Conservation (phyloP, 2,113 vertebrate genomes). For the Campylorhamphus procurvoides region DNA sequence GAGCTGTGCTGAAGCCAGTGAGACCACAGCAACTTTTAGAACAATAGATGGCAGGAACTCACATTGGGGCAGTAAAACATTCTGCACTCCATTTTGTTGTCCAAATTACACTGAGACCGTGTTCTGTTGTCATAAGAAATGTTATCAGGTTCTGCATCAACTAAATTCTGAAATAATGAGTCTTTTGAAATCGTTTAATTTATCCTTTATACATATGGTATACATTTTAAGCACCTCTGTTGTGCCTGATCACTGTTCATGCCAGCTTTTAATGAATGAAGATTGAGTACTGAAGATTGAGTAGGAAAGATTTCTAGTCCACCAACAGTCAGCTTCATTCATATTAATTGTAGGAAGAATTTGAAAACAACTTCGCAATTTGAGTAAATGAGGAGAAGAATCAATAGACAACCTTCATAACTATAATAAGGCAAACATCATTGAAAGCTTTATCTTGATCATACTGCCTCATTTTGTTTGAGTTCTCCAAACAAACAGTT, state of each 20-base stretch:
- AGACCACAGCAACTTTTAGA: neutral
- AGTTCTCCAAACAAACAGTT: constrained; percentile 23
- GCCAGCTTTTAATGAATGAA: neutral
- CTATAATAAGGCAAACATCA: constrained; percentile 41
- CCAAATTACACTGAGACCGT: neutral
- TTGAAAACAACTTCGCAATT: constrained; percentile 53
- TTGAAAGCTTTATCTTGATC: constrained; percentile 50
- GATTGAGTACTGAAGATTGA: constrained; percentile 1
- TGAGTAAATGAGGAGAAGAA: constrained; percentile 46
- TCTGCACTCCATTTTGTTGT: neutral
- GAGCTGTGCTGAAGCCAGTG: neutral
- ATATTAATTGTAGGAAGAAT: constrained; percentile 10
- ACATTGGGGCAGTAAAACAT: neutral
- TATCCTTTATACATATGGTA: neutral
- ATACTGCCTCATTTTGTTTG: neutral
- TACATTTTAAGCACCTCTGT: neutral
- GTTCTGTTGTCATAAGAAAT: neutral
- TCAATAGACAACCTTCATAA: constrained; percentile 23
- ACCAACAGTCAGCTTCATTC: constrained; percentile 12
- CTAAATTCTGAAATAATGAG: neutral
- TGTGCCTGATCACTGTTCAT: neutral
- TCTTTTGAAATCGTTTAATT: neutral
- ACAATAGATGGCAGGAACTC: neutral
- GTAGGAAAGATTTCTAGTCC: neutral
- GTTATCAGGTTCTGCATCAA: neutral